Percentiles rank a stretch among this genome's conserved stretches.
These are phyloP conservation scores for Cremastinae sp. DNA, from an alignment of 2,888 invertebrate genomes.

Conservation along the genomic window DNA sequence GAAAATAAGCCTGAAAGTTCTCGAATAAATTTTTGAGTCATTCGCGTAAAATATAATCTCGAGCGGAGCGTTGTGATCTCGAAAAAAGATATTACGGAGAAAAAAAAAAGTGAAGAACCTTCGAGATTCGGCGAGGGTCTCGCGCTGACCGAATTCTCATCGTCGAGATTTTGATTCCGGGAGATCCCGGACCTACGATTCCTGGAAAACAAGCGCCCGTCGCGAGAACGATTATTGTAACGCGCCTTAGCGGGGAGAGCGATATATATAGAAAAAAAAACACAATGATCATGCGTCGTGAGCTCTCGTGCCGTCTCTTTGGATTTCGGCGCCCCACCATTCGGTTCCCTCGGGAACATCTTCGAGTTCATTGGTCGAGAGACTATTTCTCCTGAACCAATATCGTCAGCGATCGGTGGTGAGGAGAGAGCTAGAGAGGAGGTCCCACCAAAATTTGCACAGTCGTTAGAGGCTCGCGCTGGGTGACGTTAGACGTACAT, in stretches of 20 bases:
- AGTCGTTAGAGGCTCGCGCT: slow-evolving; percentile 18
- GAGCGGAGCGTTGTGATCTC: too few species aligned
- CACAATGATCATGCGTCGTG: neutral
- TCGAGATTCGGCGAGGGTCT: too few species aligned
- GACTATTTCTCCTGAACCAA: slow-evolving; percentile 4
- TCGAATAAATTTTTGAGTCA: too few species aligned
- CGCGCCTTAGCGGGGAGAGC: neutral
- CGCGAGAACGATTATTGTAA: slow-evolving; percentile 25
- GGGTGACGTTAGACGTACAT: neutral
- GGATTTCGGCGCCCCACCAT: neutral
- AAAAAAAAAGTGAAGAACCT: too few species aligned
- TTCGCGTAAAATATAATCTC: too few species aligned
- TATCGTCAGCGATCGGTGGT: neutral
- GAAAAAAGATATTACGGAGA: too few species aligned
- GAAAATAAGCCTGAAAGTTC: too few species aligned
- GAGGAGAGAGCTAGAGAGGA: neutral
- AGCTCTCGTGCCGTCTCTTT: neutral
- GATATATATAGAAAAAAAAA: neutral
- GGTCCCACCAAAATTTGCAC: neutral
- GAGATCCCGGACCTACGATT: neutral
- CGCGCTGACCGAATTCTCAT: neutral
- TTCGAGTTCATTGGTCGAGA: slow-evolving; percentile 11
- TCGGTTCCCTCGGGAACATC: slow-evolving; percentile 26
- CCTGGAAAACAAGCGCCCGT: slow-evolving; percentile 43
- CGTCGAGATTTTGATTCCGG: neutral